A percentile compares a stretch with the other conserved stretches of the same genome.
phyloP scores from a whole-genome alignment of 30 jellyfish, hydroid and myxozoan species.

The Chironex yamaguchii region DNA sequence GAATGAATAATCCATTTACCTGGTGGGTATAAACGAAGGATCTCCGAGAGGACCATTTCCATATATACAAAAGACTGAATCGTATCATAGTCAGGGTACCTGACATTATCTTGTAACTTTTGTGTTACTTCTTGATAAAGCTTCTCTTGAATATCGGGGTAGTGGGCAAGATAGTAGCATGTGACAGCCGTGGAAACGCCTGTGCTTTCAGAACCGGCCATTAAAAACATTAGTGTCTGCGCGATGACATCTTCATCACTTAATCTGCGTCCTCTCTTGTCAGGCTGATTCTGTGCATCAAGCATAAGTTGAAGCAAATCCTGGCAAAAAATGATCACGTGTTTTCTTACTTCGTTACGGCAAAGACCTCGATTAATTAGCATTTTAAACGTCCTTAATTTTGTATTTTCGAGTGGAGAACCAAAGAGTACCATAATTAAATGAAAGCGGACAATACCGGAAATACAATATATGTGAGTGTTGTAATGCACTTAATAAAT shows the following conservation, averaged over 20 bases:
- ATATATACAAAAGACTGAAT: conserved; percentile 55
- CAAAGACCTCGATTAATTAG: too few relatives aligned
- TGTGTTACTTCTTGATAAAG: conserved; percentile 41
- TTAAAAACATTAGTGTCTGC: conserved; percentile 49
- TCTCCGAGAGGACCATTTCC: conserved; percentile 73
- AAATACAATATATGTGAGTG: too few relatives aligned
- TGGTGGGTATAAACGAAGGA: conserved; percentile 73
- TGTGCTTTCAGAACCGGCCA: conserved; percentile 79
- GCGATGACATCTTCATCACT: conserved; percentile 69
- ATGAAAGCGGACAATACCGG: too few relatives aligned
- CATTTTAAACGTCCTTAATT: too few relatives aligned
- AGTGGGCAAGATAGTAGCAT: conserved; percentile 59
- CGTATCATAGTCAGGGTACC: conserved; percentile 65
- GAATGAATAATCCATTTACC: too few relatives aligned
- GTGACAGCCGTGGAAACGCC: conserved; percentile 41
- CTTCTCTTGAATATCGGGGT: conserved; percentile 76
- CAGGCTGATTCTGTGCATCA: conserved; percentile 72
- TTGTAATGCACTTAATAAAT: too few relatives aligned
- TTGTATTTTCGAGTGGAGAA: too few relatives aligned
- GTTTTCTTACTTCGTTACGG: too few relatives aligned
- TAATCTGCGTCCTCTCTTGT: conserved; percentile 55
- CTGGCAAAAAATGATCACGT: too few relatives aligned
- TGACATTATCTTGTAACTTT: too few relatives aligned
- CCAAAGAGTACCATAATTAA: too few relatives aligned
- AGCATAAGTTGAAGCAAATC: conserved; percentile 71